Evolutionary conservation across 1,140 invertebrate species (phyloP).

Genomic region (Drosophila obscura): DNA sequence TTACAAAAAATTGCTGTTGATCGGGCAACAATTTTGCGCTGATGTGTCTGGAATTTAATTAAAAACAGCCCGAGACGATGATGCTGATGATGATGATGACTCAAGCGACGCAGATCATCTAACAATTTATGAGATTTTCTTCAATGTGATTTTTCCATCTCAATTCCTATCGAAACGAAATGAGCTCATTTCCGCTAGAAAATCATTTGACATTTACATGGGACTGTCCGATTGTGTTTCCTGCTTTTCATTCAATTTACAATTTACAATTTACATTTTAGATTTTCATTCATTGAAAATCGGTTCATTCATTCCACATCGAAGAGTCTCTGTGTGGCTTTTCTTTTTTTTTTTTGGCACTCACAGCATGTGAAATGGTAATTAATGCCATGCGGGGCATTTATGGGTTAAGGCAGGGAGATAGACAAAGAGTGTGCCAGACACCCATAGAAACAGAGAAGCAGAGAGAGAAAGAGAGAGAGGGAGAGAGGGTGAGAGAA

Average conservation of each 20-base stretch:
- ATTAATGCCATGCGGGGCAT: constrained; percentile 68
- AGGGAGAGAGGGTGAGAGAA: constrained; percentile 20
- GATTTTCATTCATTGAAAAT: constrained; percentile 69
- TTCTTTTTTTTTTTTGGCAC: constrained; percentile 60
- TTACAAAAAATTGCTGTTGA: constrained; percentile 61
- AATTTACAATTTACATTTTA: constrained; percentile 14
- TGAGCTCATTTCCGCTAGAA: constrained; percentile 79
- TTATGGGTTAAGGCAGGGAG: constrained; percentile 67
- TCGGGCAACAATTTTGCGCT: constrained; percentile 34
- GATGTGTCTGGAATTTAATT: constrained; percentile 78
- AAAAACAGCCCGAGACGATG: constrained; percentile 46
- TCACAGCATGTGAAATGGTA: constrained; percentile 77
- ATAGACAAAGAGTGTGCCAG: neutral
- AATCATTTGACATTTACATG: constrained; percentile 65
- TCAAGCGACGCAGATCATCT: constrained; percentile 45
- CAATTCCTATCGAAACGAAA: constrained; percentile 30
- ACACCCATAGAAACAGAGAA: no score
- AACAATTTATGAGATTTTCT: constrained; percentile 52
- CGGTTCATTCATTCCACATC: constrained; percentile 63
- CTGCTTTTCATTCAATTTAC: constrained; percentile 55
- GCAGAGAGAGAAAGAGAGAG: neutral
- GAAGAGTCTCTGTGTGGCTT: constrained; percentile 9
- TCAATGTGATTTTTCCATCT: constrained; percentile 49
- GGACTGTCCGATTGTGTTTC: constrained; percentile 46
- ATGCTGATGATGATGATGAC: no score